Evolutionary conservation across 2,888 invertebrate species (phyloP).

Genomic region (Cynaeus angustus): DNA sequence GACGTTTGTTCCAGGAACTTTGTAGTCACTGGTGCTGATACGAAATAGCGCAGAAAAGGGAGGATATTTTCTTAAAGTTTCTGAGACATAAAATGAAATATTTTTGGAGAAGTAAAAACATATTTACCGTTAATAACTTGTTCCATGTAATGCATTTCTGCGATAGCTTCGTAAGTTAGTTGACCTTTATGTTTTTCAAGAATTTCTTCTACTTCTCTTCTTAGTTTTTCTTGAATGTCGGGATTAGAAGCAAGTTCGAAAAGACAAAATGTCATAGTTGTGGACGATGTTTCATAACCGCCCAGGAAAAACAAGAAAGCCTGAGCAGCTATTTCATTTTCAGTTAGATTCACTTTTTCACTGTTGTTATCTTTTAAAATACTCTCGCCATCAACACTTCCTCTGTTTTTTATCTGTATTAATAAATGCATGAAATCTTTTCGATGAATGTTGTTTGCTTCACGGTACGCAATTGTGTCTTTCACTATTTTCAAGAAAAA

Average conservation of each 20-base stretch:
- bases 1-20: slow-evolving; percentile 58
- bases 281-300: slow-evolving; percentile 53
- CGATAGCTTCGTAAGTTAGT: slow-evolving; percentile 48
- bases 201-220: slow-evolving; percentile 45
- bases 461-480: slow-evolving; percentile 67
- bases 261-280: slow-evolving; percentile 51
- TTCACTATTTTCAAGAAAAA: slow-evolving; percentile 62
- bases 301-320: slow-evolving; percentile 55
- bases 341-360: slow-evolving; percentile 34
- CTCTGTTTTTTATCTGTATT: slow-evolving; percentile 67
- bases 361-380: slow-evolving; percentile 39
- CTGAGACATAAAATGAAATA: slow-evolving; percentile 51
- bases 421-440: slow-evolving; percentile 73
- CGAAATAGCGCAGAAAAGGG: slow-evolving; percentile 59
- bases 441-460: slow-evolving; percentile 64
- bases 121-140: slow-evolving; percentile 65
- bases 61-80: slow-evolving; percentile 63
- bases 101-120: background rate
- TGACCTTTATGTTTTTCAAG: slow-evolving; percentile 38
- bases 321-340: slow-evolving; percentile 54
- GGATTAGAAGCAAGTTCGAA: slow-evolving; percentile 50
- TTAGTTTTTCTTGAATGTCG: slow-evolving; percentile 48
- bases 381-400: slow-evolving; percentile 53
- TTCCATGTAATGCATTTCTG: slow-evolving; percentile 65
- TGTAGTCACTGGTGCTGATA: slow-evolving; percentile 58